These are phyloP conservation scores for Anoura caudifer DNA, from an alignment of 2,113 vertebrate genomes.

Conservation along the genomic window DNA sequence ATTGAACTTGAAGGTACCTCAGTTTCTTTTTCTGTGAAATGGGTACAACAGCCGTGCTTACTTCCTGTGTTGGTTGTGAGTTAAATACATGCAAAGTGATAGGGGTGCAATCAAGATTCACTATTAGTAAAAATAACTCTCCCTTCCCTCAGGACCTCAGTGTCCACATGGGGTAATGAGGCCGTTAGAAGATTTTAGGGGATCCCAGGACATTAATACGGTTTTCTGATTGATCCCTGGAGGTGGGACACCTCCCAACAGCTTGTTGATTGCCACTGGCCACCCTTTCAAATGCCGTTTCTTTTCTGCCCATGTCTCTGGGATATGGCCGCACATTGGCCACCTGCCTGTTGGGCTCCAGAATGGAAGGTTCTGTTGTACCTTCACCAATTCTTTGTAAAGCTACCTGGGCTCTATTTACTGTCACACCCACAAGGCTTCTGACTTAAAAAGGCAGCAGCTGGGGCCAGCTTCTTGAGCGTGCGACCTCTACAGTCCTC, in stretches of 20 bases:
- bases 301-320: rapidly evolving
- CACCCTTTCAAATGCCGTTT: rapidly evolving
- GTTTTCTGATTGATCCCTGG: background rate
- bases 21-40: background rate
- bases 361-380: background rate
- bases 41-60: background rate
- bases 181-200: background rate
- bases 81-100: background rate
- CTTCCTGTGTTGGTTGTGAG: background rate
- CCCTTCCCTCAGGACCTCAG: background rate
- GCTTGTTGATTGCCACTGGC: rapidly evolving
- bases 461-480: rapidly evolving
- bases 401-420: background rate
- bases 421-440: background rate
- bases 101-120: background rate
- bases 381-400: background rate
- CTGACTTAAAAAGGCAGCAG: background rate
- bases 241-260: background rate
- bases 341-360: background rate
- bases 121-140: background rate
- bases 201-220: background rate
- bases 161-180: background rate
- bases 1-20: background rate
- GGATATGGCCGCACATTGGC: rapidly evolving
- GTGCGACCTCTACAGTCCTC: background rate